A percentile compares a stretch with the other conserved stretches of the same genome.
phyloP scores from a whole-genome alignment of 1,140 invertebrate species.

The Aphelenchoides fujianensis region DNA sequence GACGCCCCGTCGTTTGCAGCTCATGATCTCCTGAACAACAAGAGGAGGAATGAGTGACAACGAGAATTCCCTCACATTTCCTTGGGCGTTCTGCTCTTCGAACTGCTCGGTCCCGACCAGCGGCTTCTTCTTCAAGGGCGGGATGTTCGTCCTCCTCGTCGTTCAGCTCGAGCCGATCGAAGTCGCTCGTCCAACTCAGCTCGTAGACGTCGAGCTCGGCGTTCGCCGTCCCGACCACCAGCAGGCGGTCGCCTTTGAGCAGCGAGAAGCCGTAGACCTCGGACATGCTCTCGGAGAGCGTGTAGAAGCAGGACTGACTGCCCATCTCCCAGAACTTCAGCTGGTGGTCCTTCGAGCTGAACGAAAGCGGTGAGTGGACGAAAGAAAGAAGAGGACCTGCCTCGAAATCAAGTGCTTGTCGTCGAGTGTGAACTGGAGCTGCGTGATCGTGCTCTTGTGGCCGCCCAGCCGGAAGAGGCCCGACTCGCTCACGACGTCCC shows the following conservation, averaged over 20 bases:
- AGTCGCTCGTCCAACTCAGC: conserved; percentile 62
- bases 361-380: conserved; percentile 38
- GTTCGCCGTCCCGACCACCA: conserved; percentile 82
- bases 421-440: conserved; percentile 75
- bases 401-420: conserved; percentile 75
- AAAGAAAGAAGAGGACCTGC: conserved; percentile 53
- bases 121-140: conserved; percentile 40
- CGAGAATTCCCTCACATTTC: conserved; percentile 46
- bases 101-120: conserved; percentile 46
- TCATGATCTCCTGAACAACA: conserved; percentile 70
- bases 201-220: conserved; percentile 80
- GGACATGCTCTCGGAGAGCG: conserved; percentile 69
- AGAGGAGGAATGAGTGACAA: conserved; percentile 30
- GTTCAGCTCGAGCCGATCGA: conserved; percentile 64
- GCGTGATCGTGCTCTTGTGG: conserved; percentile 87
- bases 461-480: conserved; percentile 83
- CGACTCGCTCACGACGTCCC: conserved; percentile 86
- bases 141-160: conserved; percentile 61
- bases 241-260: conserved; percentile 64
- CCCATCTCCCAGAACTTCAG: conserved; percentile 96
- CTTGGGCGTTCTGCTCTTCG: conserved; percentile 60
- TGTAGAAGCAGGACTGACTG: conserved; percentile 91
- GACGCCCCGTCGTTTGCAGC: conserved; percentile 73
- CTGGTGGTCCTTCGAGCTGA: conserved; percentile 84
- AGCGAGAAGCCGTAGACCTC: conserved; percentile 81